A percentile compares a stretch with the other conserved stretches of the same genome.
Evolutionary conservation across 2,797 vertebrate genomes (phyloP).

Genomic region (Selene dorsalis): DNA sequence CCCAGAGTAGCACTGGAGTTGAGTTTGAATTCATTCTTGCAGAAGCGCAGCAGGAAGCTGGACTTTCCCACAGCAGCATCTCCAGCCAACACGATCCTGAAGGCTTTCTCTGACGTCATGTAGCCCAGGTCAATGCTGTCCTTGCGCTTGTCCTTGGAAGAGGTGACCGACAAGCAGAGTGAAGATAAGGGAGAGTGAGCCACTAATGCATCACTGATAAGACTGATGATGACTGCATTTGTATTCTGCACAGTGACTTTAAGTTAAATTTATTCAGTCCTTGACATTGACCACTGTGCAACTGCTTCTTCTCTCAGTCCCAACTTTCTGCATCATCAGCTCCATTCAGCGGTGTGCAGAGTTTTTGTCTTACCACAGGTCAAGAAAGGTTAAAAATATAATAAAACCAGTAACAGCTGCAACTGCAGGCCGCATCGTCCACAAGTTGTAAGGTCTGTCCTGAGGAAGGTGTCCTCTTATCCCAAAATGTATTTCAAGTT

Average conservation of each 20-base stretch:
- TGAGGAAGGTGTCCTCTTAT: not conserved
- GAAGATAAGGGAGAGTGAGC: not conserved
- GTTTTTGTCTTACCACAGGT: not conserved
- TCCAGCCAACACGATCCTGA: conserved; percentile 94
- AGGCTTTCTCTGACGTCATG: conserved; percentile 89
- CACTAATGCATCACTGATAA: not conserved
- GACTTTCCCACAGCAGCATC: conserved; percentile 97
- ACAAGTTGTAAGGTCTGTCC: not conserved
- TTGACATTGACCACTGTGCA: not conserved
- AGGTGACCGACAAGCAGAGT: not conserved
- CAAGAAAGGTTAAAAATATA: not conserved
- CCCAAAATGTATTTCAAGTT: not conserved
- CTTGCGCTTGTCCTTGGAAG: conserved; percentile 80
- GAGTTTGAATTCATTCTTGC: conserved; percentile 95
- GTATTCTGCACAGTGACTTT: not conserved
- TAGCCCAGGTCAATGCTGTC: conserved; percentile 73
- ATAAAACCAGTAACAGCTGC: not conserved
- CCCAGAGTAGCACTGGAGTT: conserved; percentile 92
- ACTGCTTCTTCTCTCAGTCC: not conserved
- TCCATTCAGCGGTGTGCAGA: accelerated
- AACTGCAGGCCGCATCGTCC: not conserved
- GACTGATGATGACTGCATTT: not conserved
- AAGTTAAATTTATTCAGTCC: conserved; percentile 5
- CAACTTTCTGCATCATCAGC: not conserved
- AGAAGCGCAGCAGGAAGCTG: conserved; percentile 95